These are phyloP conservation scores for Pristionchus exspectatus DNA, from an alignment of 2,888 invertebrate species.

Conservation along the genomic window DNA sequence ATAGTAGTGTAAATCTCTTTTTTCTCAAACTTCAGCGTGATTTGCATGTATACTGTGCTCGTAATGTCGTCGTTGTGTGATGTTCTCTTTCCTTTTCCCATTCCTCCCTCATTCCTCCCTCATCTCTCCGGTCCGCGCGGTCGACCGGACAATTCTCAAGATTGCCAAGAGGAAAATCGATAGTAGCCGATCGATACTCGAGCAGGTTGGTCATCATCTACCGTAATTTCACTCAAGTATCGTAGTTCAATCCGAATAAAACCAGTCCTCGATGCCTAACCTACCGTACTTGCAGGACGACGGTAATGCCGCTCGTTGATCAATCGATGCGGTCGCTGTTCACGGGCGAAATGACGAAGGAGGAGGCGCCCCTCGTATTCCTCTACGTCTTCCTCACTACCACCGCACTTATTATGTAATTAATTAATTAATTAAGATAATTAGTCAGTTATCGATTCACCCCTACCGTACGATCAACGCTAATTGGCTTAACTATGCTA, in stretches of 20 bases:
- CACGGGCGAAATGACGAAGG: neutral
- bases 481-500: too few relatives aligned
- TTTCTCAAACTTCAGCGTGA: neutral
- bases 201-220: neutral
- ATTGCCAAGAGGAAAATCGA: neutral
- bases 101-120: neutral
- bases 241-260: neutral
- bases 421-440: neutral
- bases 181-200: neutral
- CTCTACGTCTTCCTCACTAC: conserved; percentile 30
- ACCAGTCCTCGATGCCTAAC: neutral
- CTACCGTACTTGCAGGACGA: neutral
- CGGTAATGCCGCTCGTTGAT: neutral
- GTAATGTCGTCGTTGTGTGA: neutral
- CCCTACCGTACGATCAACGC: too few relatives aligned
- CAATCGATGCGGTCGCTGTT: neutral
- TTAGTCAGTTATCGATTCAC: too few relatives aligned
- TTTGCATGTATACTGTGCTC: neutral
- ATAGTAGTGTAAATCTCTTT: neutral
- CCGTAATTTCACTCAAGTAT: too few relatives aligned
- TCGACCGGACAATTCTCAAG: neutral
- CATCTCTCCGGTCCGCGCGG: neutral
- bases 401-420: neutral
- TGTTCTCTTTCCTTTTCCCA: neutral
- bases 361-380: conserved; percentile 28